phyloP scores from a whole-genome alignment of 2,113 vertebrate genomes.

The Callospermophilus lateralis region DNA sequence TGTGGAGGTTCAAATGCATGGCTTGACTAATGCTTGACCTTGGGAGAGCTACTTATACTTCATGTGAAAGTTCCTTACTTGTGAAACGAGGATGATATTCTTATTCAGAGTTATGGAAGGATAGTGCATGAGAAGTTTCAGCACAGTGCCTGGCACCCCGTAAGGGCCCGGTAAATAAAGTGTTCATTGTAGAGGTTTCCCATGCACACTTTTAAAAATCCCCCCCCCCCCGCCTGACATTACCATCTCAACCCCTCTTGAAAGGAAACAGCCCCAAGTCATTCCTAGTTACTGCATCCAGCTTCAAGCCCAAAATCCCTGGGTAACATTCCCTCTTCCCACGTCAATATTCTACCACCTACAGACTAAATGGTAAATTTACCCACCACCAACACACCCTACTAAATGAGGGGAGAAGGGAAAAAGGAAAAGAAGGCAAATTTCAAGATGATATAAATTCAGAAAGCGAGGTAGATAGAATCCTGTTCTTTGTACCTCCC shows the following conservation, averaged over 20 bases:
- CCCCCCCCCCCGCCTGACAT: not conserved
- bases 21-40: not conserved
- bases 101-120: not conserved
- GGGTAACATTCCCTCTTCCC: constrained; percentile 24
- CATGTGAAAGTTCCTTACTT: not conserved
- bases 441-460: not conserved
- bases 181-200: not conserved
- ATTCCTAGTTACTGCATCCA: not conserved
- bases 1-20: not conserved
- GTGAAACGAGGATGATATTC: not conserved
- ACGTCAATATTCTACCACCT: constrained; percentile 43
- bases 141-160: not conserved
- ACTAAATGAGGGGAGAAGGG: constrained; percentile 24
- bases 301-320: constrained; percentile 35
- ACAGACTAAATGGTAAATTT: constrained; percentile 57
- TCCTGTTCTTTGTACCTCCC: not conserved
- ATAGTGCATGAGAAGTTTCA: not conserved
- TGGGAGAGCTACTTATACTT: constrained; percentile 31
- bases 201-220: not conserved
- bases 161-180: not conserved
- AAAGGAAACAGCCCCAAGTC: not conserved
- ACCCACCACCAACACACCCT: constrained; percentile 62
- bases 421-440: not conserved
- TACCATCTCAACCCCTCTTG: not conserved
- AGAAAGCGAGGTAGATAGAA: not conserved